Conservation (phyloP, 1,140 invertebrate species). For the Scylla paramamosain region DNA sequence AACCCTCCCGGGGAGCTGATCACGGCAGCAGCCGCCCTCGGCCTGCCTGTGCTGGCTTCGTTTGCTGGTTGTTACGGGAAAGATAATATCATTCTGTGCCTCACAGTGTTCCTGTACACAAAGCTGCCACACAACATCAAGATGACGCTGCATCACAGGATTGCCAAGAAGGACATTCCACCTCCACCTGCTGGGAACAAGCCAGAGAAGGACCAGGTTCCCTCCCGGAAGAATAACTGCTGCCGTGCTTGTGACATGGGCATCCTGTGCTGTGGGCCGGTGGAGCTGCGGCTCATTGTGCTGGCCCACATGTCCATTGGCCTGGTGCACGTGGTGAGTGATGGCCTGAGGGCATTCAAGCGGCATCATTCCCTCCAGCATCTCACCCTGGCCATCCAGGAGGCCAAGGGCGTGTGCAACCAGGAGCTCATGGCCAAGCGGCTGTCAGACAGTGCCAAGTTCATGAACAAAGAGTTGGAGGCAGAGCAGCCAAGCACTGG, state of each 20-base stretch:
- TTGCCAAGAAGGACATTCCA: not conserved
- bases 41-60: constrained; percentile 48
- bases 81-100: not conserved
- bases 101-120: constrained; percentile 62
- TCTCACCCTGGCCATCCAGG: constrained; percentile 45
- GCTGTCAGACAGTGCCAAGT: constrained; percentile 32
- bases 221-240: constrained; percentile 29
- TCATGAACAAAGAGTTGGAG: not conserved
- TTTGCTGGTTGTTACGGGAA: constrained; percentile 63
- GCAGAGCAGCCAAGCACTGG: not conserved
- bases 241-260: constrained; percentile 60
- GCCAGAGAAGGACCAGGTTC: not conserved
- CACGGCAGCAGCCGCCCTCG: constrained; percentile 47
- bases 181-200: not conserved
- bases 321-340: constrained; percentile 48
- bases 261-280: constrained; percentile 32
- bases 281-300: constrained; percentile 41
- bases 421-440: constrained; percentile 38
- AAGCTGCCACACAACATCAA: constrained; percentile 46
- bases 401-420: constrained; percentile 50
- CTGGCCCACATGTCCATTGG: constrained; percentile 50
- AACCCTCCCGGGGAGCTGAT: constrained; percentile 43
- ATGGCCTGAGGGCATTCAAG: constrained; percentile 60
- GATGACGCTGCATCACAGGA: constrained; percentile 35
- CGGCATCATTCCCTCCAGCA: constrained; percentile 38